A percentile compares a stretch with the other conserved stretches of the same genome.
Evolutionary conservation across 2,113 vertebrate genomes (phyloP).

Genomic region (Ameiurus melas): DNA sequence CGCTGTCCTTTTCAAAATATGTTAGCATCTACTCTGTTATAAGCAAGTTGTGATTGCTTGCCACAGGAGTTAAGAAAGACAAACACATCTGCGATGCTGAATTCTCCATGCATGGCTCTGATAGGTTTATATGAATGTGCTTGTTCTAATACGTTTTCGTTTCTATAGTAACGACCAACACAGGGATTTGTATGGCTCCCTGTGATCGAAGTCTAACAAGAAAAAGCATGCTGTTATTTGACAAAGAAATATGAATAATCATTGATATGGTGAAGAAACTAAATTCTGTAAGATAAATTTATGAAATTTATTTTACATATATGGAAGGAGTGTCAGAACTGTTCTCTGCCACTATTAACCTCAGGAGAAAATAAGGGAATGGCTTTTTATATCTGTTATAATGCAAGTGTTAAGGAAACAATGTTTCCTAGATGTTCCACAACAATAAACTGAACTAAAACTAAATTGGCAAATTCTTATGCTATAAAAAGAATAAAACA

Average conservation of each 20-base stretch:
- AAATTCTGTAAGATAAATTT: neutral
- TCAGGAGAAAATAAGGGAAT: neutral
- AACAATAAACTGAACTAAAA: neutral
- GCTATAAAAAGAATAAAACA: neutral
- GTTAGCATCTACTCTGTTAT: constrained; percentile 25
- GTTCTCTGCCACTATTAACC: neutral
- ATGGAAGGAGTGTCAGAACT: neutral
- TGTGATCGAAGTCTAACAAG: neutral
- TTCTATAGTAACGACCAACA: neutral
- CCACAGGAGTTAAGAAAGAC: constrained; percentile 9
- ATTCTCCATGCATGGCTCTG: neutral
- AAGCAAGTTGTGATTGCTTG: constrained; percentile 30
- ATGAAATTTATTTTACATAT: neutral
- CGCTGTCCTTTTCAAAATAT: constrained; percentile 28
- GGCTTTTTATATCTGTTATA: neutral
- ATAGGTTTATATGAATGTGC: too few species aligned
- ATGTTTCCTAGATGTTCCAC: neutral
- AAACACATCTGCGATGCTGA: neutral
- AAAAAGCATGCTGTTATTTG: neutral
- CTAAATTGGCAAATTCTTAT: neutral
- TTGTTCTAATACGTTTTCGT: neutral
- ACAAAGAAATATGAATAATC: neutral
- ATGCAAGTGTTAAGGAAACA: neutral
- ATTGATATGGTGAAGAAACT: neutral
- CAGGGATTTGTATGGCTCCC: neutral